phyloP scores from a whole-genome alignment of 1,140 invertebrate species.

The Drosophila lowei region DNA sequence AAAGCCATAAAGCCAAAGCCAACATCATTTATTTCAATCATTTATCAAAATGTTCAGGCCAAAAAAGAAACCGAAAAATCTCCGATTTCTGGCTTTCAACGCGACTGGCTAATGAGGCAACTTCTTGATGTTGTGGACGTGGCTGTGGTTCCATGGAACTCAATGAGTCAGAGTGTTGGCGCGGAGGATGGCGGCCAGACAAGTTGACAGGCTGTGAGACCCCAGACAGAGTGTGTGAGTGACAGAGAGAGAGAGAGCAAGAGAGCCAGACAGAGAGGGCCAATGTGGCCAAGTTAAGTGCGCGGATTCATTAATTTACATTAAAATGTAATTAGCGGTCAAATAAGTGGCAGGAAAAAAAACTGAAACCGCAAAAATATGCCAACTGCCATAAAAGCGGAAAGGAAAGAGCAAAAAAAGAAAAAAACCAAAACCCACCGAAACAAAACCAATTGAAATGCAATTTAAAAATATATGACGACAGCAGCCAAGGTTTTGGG shows the following conservation, averaged over 20 bases:
- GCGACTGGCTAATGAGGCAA: constrained; percentile 67
- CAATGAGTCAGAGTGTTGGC: constrained; percentile 50
- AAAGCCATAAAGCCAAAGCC: constrained; percentile 13
- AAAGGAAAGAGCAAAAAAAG: constrained; percentile 6
- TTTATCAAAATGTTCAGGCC: constrained; percentile 62
- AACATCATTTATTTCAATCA: constrained; percentile 75
- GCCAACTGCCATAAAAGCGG: constrained; percentile 30
- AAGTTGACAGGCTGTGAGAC: constrained; percentile 57
- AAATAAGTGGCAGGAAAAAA: constrained; percentile 61
- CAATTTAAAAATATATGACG: constrained; percentile 51
- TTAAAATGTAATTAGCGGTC: constrained; percentile 77
- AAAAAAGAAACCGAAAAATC: constrained; percentile 46
- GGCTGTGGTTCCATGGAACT: constrained; percentile 39
- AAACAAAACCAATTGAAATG: constrained; percentile 57
- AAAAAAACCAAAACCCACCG: constrained; percentile 3
- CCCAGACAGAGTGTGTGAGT: constrained; percentile 1
- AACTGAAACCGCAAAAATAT: constrained; percentile 64
- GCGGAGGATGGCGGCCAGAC: constrained; percentile 38
- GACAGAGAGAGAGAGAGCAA: not conserved
- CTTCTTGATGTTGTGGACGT: constrained; percentile 40
- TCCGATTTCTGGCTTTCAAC: constrained; percentile 52
- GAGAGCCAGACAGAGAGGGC: not conserved
- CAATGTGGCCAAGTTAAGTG: constrained; percentile 70
- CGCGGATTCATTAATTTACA: constrained; percentile 76
- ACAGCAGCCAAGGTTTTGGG: too few relatives aligned